Base-by-base conservation (phyloP, 2,888 invertebrate genomes). In the Chironomus riparius region DNA sequence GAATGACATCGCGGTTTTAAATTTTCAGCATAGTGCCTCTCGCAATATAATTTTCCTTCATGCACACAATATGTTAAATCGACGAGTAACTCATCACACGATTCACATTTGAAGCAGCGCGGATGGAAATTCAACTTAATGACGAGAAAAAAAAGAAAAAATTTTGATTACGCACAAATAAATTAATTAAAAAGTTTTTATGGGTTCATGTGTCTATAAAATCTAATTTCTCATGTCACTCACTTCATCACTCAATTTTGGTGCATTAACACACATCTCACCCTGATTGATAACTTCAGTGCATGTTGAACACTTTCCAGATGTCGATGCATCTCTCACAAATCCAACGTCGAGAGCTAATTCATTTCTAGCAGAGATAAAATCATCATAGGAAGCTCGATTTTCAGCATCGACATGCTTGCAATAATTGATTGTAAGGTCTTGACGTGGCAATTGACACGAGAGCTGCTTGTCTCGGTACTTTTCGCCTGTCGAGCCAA, bases 31-130 rank as follows among this genome's bases (percentile, higher is more conserved):
- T 97, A 99, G 86, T 99, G 98, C 78, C 97, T 88, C 82, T 95
- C 96, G 85, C 97, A 97, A 86, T 91, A 96, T 78, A 95, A 87
- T 78, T 90, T 88, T 79, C 93, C 93, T 80, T 95, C 94, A 83
- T 94, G 88, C 78, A 93, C 92, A 84, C 98, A 98, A 86, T 98
- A 98, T 72, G 95, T 94, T 81, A 99, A 89, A 85, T 99, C 98
- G 78, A 98, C 97, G 77, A 99, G 90, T 76, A 97, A 87, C 85
- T 98, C 95, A 80, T 92, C 89, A 86, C 98, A 98, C 77, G 90
- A 89, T 79, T 88, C 86, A 85, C 98, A 98, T 77, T 90, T 87
- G 85, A 98, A 99, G 85, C 99, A 99, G 76, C 91, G 89, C 2
- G 97, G 95, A 85, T 98, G 98, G 92, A 94, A 98, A 79, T 89